Evolutionary conservation across 2,888 invertebrate genomes (phyloP).

Genomic region (Ommatoiulus sabulosus): DNA sequence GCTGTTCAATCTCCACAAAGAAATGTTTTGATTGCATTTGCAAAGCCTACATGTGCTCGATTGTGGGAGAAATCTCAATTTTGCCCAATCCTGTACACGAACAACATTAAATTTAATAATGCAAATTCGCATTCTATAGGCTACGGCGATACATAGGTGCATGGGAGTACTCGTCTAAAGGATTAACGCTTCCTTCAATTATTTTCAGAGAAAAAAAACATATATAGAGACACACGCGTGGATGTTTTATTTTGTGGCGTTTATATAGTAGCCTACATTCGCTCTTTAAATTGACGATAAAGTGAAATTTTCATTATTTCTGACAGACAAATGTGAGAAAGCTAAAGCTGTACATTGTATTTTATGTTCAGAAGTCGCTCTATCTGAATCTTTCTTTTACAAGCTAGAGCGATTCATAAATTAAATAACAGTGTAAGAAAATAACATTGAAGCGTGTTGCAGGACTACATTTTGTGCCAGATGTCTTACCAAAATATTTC

Average conservation of each 20-base stretch:
- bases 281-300: neutral
- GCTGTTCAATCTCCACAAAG: slow-evolving; percentile 25
- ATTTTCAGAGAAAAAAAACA: neutral
- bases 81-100: slow-evolving; percentile 1
- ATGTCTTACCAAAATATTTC: too few species aligned
- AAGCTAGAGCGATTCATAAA: neutral
- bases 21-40: slow-evolving; percentile 28
- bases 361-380: neutral
- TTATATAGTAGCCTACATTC: too few species aligned
- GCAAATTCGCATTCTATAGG: neutral
- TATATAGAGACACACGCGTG: too few species aligned
- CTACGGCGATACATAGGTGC: neutral
- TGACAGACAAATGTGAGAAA: neutral
- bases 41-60: slow-evolving; percentile 16
- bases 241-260: too few species aligned
- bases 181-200: slow-evolving; percentile 20
- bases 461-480: too few species aligned
- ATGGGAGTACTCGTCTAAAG: neutral
- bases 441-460: neutral
- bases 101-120: slow-evolving; percentile 4
- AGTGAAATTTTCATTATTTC: neutral
- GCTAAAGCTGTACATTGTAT: neutral
- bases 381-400: neutral
- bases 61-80: slow-evolving; percentile 3
- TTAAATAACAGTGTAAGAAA: neutral